phyloP scores from a whole-genome alignment of 2,888 invertebrate genomes.

The Lypha dubia region DNA sequence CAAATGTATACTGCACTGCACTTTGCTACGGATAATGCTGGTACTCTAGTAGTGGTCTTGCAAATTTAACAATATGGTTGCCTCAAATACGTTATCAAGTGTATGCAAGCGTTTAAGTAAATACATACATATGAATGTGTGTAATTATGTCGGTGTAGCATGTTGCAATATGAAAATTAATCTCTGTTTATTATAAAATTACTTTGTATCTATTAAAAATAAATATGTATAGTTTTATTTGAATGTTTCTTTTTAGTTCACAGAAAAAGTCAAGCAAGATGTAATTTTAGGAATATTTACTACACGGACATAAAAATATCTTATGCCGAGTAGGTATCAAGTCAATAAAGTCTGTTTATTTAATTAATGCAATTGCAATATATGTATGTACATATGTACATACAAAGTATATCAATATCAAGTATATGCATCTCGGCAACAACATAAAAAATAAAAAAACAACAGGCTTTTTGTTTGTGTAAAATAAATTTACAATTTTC shows the following conservation, averaged over 20 bases:
- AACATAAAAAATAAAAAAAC: too few relatives aligned
- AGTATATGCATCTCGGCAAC: too few relatives aligned
- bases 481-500: too few relatives aligned
- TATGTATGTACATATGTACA: too few relatives aligned
- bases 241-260: background rate
- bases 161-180: constrained; percentile 55
- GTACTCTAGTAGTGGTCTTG: constrained; percentile 42
- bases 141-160: background rate
- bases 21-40: constrained; percentile 62
- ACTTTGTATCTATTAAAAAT: constrained; percentile 33
- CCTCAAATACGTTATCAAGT: constrained; percentile 7
- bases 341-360: too few relatives aligned
- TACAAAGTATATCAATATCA: too few relatives aligned
- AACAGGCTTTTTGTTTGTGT: too few relatives aligned
- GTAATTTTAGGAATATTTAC: too few relatives aligned
- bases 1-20: constrained; percentile 76
- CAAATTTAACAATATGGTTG: constrained; percentile 18
- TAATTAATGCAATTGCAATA: too few relatives aligned
- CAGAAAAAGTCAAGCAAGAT: too few relatives aligned
- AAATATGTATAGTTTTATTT: constrained; percentile 15
- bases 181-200: constrained; percentile 62
- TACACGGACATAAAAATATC: too few relatives aligned
- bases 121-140: background rate
- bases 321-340: too few relatives aligned
- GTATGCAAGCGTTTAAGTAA: background rate